A percentile compares a stretch with the other conserved stretches of the same genome.
phyloP scores from a whole-genome alignment of 2,113 vertebrate genomes.

The Otus sunia region DNA sequence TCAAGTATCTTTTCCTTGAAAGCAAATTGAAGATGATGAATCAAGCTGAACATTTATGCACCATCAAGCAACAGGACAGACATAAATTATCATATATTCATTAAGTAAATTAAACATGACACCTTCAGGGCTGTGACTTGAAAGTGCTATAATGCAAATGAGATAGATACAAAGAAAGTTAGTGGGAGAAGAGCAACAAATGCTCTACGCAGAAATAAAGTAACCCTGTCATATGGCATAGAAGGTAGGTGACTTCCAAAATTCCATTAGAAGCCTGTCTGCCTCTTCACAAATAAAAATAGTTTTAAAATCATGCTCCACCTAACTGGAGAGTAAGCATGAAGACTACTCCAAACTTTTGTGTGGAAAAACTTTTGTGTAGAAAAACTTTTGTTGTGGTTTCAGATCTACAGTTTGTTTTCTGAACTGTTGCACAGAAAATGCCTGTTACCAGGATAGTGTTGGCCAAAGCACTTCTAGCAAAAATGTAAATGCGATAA shows the following conservation, averaged over 20 bases:
- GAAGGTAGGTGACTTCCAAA: background rate
- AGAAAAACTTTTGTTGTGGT: background rate
- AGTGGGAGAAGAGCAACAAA: background rate
- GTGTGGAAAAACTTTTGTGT: background rate
- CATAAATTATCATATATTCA: slow-evolving; percentile 64
- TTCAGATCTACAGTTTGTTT: background rate
- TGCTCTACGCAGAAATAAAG: background rate
- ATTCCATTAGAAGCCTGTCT: background rate
- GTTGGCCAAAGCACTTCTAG: background rate
- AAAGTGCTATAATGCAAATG: slow-evolving; percentile 9
- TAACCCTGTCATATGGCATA: background rate
- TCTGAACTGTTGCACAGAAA: background rate
- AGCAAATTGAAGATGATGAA: slow-evolving; percentile 52
- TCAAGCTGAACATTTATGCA: slow-evolving; percentile 39
- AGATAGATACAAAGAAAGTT: background rate
- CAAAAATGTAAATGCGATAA: background rate
- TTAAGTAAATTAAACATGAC: slow-evolving; percentile 71
- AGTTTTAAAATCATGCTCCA: background rate
- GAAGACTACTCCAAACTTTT: background rate
- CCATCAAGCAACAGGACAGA: slow-evolving; percentile 39
- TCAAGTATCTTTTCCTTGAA: slow-evolving; percentile 35
- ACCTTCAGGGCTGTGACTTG: background rate
- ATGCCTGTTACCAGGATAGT: background rate
- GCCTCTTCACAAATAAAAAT: background rate
- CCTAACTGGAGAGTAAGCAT: background rate